Evolutionary conservation across 1,140 invertebrate genomes (phyloP).

Genomic region (Meloidogyne chitwoodi): DNA sequence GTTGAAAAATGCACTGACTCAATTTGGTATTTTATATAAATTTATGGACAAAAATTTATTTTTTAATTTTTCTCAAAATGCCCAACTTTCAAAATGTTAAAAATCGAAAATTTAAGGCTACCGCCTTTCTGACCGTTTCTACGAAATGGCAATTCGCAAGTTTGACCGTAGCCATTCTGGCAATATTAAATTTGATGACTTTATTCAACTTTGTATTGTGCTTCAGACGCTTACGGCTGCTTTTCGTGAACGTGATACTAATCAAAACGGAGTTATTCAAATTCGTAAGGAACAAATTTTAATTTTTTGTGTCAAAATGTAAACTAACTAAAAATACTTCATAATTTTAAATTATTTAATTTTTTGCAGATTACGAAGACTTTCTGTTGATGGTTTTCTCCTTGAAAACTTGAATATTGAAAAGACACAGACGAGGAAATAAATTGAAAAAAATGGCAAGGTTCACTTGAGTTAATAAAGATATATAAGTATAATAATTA

Average conservation of each 20-base stretch:
- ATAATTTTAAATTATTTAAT: too few species aligned
- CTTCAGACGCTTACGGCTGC: constrained; percentile 56
- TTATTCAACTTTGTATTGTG: constrained; percentile 72
- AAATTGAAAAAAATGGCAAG: too few species aligned
- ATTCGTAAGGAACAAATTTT: background rate
- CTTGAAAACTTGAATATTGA: constrained; percentile 68
- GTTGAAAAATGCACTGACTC: constrained; percentile 79
- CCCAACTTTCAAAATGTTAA: background rate
- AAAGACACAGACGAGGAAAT: too few species aligned
- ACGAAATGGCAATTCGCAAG: constrained; percentile 78
- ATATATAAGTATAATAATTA: too few species aligned
- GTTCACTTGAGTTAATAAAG: too few species aligned
- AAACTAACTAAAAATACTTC: too few species aligned
- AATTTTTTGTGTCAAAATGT: background rate
- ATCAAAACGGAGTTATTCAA: constrained; percentile 87
- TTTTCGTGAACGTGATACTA: constrained; percentile 67
- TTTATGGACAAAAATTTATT: background rate
- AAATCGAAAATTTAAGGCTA: constrained; percentile 61
- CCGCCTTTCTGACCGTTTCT: constrained; percentile 76
- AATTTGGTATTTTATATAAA: constrained; percentile 70
- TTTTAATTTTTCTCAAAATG: background rate
- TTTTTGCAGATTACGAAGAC: constrained; percentile 84
- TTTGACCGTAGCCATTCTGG: constrained; percentile 87
- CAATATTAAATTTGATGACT: constrained; percentile 81
- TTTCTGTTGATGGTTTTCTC: constrained; percentile 92